Base-by-base conservation (phyloP, 2,888 invertebrate species). In the Odontomyia ornata region DNA sequence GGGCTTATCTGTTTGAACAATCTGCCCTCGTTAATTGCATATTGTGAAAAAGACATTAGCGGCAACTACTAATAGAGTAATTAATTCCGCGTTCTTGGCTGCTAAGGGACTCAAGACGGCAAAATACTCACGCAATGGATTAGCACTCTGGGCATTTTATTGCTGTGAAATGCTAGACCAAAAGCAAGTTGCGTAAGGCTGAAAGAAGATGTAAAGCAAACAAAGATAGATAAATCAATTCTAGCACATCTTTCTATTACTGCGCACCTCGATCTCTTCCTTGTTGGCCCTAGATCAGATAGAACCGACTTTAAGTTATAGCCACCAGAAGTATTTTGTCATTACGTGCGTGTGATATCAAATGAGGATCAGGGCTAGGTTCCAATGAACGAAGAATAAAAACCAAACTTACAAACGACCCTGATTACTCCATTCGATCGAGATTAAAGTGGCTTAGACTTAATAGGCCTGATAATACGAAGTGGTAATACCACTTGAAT, bases 71-170 rank as follows among this genome's bases (percentile, higher is more conserved):
- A 69, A 69, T 69, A 15, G 67, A 18, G 43, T 69, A 46, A 69
- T 69, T 69, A 69, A 69, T 69, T 69, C 69, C 69, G 46, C 47
- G 47, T 69, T 69, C 69, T 47, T 69, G 46, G 13, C 11, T 43
- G 7, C 67, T 21, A 36, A 36, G 36, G 36, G 36, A 36, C 36
- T 36, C 25, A 18, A 9, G 25, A 25, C 21, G 23, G 57, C 4
- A 25, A 23, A 60, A 60, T 60, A 25, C 21, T 52, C 52, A 60
- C 25, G 18, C 23, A 25, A 23, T 23, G 23, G 11, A n/a, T 60
- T 25, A 60, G 4, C 56, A 56, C 25, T 60, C 11, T 25, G 57
- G 7, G 36, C 9, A 9, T 36, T 36, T 36, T 21, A 9, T 25
- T 60, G 4, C 2, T 52, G 52, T 52, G 52, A 4, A 9, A 18